A percentile compares a stretch with the other conserved stretches of the same genome.
These are phyloP conservation scores for Grammomys surdaster DNA, from an alignment of 2,113 vertebrate genomes.

Conservation along the genomic window DNA sequence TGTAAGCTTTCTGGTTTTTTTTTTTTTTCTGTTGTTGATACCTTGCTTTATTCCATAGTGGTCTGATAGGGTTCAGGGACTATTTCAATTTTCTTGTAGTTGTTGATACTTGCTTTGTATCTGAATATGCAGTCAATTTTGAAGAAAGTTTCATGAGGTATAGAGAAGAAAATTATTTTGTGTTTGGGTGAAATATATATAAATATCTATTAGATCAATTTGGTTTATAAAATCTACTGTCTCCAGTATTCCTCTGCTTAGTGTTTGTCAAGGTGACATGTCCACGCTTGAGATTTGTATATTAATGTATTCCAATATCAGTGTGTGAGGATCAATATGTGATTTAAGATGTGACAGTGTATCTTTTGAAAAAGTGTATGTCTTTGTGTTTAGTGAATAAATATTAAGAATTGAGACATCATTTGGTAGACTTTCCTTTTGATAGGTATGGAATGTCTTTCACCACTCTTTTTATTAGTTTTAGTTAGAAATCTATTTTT, in stretches of 20 bases:
- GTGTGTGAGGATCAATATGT: not conserved
- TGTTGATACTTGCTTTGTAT: not conserved
- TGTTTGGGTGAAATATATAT: not conserved
- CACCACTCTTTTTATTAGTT: not conserved
- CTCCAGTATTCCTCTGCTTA: not conserved
- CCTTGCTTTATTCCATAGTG: not conserved
- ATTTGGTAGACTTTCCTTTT: not conserved
- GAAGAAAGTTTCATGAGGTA: not conserved
- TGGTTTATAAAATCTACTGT: not conserved
- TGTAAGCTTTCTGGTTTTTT: not conserved
- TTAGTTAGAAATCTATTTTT: not conserved
- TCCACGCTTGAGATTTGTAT: not conserved
- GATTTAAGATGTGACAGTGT: not conserved
- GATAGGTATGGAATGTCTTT: not conserved
- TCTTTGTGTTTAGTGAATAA: not conserved
- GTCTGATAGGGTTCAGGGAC: not conserved
- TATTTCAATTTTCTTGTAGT: not conserved
- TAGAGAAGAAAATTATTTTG: not conserved
- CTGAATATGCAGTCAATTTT: not conserved
- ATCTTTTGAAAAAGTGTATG: not conserved
- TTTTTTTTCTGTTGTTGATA: not conserved
- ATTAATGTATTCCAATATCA: not conserved
- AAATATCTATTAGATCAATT: not conserved
- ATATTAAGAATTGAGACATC: not conserved
- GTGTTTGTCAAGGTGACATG: not conserved